Percentiles rank a stretch among this genome's conserved stretches.
phyloP scores from a whole-genome alignment of 1,140 invertebrate genomes.

The Drosophila kanapiae region DNA sequence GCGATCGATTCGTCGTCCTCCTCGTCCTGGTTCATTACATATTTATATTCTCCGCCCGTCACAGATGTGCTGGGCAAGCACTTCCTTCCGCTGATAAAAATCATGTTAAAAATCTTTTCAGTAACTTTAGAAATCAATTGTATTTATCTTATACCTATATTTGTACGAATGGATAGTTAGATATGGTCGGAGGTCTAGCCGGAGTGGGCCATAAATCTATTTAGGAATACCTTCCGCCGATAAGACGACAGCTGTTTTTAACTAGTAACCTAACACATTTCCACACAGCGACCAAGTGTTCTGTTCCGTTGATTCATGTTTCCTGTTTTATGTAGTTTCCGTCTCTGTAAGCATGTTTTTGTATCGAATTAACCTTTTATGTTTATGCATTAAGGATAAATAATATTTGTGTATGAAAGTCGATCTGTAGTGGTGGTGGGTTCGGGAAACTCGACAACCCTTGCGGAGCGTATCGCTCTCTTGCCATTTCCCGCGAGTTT shows the following conservation, averaged over 20 bases:
- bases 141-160: constrained; percentile 57
- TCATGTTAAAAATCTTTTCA: constrained; percentile 35
- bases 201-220: constrained; percentile 12
- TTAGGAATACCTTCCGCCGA: constrained; percentile 2
- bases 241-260: constrained; percentile 23
- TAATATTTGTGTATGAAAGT: constrained; percentile 39
- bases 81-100: constrained; percentile 2
- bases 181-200: constrained; percentile 3
- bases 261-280: constrained; percentile 30
- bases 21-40: constrained; percentile 4
- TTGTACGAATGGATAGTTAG: constrained; percentile 20
- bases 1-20: background rate
- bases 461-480: constrained; percentile 18
- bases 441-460: constrained; percentile 53
- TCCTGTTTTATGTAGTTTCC: constrained; percentile 8
- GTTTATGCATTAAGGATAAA: constrained; percentile 42
- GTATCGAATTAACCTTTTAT: constrained; percentile 34
- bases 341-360: constrained; percentile 35
- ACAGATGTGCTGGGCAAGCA: background rate
- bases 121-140: constrained; percentile 57
- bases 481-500: constrained; percentile 6
- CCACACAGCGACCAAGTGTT: constrained; percentile 16
- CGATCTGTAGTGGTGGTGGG: background rate
- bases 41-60: constrained; percentile 17
- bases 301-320: constrained; percentile 14